Evolutionary conservation across 2,888 invertebrate genomes (phyloP).

Genomic region (Coelinius sp.): DNA sequence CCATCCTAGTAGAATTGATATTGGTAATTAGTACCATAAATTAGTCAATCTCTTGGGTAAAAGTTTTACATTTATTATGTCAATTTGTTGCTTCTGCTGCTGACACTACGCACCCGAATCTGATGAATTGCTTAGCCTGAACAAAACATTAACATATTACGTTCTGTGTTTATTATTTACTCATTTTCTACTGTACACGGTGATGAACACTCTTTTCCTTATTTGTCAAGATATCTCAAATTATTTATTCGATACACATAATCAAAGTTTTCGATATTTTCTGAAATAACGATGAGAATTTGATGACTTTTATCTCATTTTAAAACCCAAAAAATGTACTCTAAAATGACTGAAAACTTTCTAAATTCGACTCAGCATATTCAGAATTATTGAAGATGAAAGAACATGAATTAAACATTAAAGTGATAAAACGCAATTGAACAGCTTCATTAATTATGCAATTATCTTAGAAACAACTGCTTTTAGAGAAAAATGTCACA

Average conservation of each 20-base stretch:
- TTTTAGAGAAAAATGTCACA: too few relatives aligned
- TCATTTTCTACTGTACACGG: background rate
- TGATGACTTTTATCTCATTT: too few relatives aligned
- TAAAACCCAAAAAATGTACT: too few relatives aligned
- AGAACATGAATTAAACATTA: too few relatives aligned
- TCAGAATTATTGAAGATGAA: too few relatives aligned
- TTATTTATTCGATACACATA: background rate
- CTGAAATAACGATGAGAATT: too few relatives aligned
- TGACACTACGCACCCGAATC: background rate
- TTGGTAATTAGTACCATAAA: constrained; percentile 5
- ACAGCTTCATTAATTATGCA: too few relatives aligned
- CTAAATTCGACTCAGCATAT: too few relatives aligned
- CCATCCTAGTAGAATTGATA: constrained; percentile 52
- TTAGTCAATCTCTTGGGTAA: background rate
- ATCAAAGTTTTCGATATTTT: too few relatives aligned
- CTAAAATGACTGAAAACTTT: too few relatives aligned
- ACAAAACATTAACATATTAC: background rate
- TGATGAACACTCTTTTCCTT: background rate
- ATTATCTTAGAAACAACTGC: too few relatives aligned
- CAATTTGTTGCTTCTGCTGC: background rate
- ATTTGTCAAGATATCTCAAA: background rate
- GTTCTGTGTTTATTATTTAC: background rate
- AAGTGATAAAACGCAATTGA: too few relatives aligned
- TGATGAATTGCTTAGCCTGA: constrained; percentile 12
- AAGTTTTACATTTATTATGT: background rate